Conservation (phyloP, 2,888 invertebrate genomes). For the Hydroisotoma schaefferi region DNA sequence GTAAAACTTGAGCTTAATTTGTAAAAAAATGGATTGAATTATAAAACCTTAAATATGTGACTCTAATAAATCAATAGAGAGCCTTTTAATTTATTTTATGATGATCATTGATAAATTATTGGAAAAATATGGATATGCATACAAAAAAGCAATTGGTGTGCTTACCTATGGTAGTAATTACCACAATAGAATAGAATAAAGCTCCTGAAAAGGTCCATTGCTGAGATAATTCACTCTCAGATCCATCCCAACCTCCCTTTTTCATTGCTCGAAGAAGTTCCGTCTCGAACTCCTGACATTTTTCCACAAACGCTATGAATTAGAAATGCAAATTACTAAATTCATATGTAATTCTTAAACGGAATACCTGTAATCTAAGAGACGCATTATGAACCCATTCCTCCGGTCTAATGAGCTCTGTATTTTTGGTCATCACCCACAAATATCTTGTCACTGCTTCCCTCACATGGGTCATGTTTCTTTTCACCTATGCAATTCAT, state of each 20-base stretch:
- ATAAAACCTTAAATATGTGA: too few relatives aligned
- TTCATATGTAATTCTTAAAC: background rate
- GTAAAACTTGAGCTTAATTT: too few relatives aligned
- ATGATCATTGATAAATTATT: too few relatives aligned
- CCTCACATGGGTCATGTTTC: constrained; percentile 68
- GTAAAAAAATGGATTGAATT: too few relatives aligned
- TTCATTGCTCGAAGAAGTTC: constrained; percentile 78
- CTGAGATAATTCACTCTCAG: constrained; percentile 54
- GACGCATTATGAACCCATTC: constrained; percentile 74
- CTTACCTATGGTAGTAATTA: constrained; percentile 48
- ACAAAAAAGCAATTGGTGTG: too few relatives aligned
- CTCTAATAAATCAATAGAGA: too few relatives aligned
- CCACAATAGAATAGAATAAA: constrained; percentile 92
- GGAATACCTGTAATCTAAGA: constrained; percentile 55
- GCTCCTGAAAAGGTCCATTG: constrained; percentile 89
- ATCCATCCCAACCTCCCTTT: constrained; percentile 63
- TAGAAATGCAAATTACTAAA: constrained; percentile 2
- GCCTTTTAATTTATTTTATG: too few relatives aligned
- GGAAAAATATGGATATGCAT: too few relatives aligned
- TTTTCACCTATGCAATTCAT: constrained; percentile 63
- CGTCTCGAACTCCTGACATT: constrained; percentile 59
- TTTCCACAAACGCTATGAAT: background rate
- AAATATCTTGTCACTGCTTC: constrained; percentile 71
- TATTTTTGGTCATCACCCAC: constrained; percentile 67
- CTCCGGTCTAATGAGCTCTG: constrained; percentile 63